Base-by-base conservation (phyloP, 2,113 vertebrate genomes). In the Hypanus sabinus region DNA sequence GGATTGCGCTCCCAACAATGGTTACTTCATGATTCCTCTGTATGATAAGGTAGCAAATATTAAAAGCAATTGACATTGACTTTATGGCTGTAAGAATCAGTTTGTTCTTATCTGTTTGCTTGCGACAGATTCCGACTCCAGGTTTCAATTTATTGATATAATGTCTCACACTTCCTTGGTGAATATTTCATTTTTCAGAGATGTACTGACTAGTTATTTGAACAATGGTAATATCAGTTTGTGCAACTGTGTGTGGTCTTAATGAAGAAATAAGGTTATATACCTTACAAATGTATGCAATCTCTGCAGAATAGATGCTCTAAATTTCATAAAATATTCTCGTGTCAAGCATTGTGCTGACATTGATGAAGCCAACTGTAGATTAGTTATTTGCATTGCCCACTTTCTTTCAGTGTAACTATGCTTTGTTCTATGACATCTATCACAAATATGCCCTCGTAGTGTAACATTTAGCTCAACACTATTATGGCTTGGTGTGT, bases 21-120 rank as follows among this genome's bases (percentile, higher is more conserved):
- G 99, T 18, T 99, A 99, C 96, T 99, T 99, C 95, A 99, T 99
- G 99, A 99, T 99, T 96, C 99, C 99, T 30, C 97, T 99, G 20
- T 99, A 99, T 94, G 99, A 99, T 95, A 99, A 99, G 99, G 99
- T 99, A 96, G 96, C 96, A 60, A 12, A 9, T 68, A 20, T n/a
- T 68, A 33, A 9, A 90, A 90, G 20, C 85, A 3, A n/a, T 57
- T 90, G 62, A 16, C 1, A 20, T 30, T 16, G 18, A 14, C 62
- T 85, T 90, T 90, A 65, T 68, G 30, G 6, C 65, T 11, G 68
- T 70, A 11, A 16, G 6, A 70, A 70, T 70, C 68, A 70, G 9
- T 70, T 70, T 70, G 10, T 70, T 2, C 68, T 3, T 24, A 85
- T 46, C 9, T 24, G 46, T 57, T 27, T 55, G 46, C 57, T 27